phyloP scores from a whole-genome alignment of 1,140 invertebrate species.

The Sogatella furcifera region DNA sequence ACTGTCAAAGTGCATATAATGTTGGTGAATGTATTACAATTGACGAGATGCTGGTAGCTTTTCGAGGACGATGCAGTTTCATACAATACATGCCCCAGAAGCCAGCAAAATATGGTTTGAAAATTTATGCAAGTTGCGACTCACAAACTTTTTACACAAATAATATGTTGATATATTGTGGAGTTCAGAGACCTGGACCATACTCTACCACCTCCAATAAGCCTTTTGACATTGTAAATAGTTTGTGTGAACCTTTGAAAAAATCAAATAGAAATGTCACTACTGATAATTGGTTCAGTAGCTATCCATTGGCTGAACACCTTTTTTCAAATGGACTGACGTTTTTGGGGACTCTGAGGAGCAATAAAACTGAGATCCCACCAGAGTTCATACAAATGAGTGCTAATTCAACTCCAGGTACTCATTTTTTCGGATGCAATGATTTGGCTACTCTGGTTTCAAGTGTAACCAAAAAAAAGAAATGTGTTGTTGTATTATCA shows the following conservation, averaged over 20 bases:
- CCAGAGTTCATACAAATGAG: no score
- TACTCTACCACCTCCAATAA: constrained; percentile 9
- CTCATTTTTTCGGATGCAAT: not conserved
- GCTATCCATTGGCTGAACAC: not conserved
- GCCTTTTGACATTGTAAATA: not conserved
- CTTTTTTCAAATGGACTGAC: not conserved
- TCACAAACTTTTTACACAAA: constrained; percentile 25
- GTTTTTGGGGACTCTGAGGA: not conserved
- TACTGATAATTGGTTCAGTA: not conserved
- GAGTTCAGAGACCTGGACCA: constrained; percentile 27
- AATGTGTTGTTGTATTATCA: constrained; percentile 3
- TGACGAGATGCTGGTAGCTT: not conserved
- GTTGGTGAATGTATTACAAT: not conserved
- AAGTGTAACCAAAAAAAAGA: not conserved
- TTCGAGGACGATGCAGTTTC: not conserved
- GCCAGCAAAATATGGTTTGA: not conserved
- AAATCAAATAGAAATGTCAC: not conserved
- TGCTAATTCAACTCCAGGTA: not conserved
- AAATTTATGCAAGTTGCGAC: not conserved
- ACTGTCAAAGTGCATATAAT: not conserved
- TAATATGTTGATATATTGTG: constrained; percentile 26
- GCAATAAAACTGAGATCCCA: not conserved
- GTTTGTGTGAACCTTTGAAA: not conserved
- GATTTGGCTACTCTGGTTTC: not conserved
- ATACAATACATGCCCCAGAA: not conserved